Conservation (phyloP, 2,113 vertebrate species). For the Myiopsitta monachus region DNA sequence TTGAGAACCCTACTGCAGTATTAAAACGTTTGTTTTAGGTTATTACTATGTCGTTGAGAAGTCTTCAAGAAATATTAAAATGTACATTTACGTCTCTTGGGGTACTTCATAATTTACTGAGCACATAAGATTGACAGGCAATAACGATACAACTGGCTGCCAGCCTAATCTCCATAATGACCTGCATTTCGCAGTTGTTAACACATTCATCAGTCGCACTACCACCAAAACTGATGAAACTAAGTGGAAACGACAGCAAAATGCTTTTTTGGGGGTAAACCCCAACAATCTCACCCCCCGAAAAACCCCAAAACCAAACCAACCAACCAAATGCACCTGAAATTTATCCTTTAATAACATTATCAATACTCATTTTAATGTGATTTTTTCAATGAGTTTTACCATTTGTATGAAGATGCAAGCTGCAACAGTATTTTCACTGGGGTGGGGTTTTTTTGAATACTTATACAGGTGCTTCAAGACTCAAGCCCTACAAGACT, state of each 20-base stretch:
- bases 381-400: neutral
- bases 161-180: neutral
- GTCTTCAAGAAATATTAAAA: neutral
- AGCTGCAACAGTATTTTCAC: conserved; percentile 24
- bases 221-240: neutral
- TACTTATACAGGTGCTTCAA: neutral
- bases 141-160: neutral
- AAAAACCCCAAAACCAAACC: neutral
- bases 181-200: conserved; percentile 14
- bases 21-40: conserved; percentile 6
- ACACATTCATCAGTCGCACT: neutral
- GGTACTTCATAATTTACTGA: neutral
- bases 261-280: neutral
- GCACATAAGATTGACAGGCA: neutral
- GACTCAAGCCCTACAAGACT: neutral
- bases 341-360: neutral
- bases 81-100: neutral
- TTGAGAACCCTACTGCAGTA: neutral
- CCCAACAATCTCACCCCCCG: too few relatives aligned
- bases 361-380: neutral
- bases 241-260: neutral
- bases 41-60: conserved; percentile 20
- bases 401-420: neutral
- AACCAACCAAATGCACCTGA: neutral
- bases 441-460: neutral